Conservation (phyloP, 2,888 invertebrate species). For the Hirtodrosophila trivittata region DNA sequence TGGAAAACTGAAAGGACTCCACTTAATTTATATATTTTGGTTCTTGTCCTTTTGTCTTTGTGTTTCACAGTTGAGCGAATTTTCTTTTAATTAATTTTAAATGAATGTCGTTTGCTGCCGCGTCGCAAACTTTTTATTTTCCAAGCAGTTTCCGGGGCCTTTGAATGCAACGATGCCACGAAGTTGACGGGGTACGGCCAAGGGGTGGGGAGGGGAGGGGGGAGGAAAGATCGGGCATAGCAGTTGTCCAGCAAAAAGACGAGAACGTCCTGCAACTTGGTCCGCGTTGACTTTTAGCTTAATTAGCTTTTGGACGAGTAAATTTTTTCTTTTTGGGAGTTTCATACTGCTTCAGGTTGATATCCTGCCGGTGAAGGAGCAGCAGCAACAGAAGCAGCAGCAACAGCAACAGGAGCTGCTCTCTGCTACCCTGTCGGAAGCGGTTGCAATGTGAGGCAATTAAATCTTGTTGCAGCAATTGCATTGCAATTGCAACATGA, state of each 20-base stretch:
- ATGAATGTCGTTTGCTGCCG: conserved; percentile 77
- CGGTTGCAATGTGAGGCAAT: conserved; percentile 52
- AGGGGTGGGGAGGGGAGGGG: neutral
- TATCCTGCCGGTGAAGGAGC: conserved; percentile 29
- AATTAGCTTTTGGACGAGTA: conserved; percentile 69
- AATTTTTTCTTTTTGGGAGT: conserved; percentile 32
- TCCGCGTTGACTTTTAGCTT: conserved; percentile 72
- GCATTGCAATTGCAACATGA: conserved; percentile 37
- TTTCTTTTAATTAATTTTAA: conserved; percentile 80
- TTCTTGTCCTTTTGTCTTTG: conserved; percentile 71
- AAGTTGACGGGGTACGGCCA: neutral
- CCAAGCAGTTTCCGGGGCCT: conserved; percentile 54
- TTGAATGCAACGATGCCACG: conserved; percentile 30
- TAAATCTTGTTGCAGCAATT: conserved; percentile 45
- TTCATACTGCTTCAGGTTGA: conserved; percentile 29
- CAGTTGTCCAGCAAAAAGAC: conserved; percentile 31
- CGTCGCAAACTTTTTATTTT: conserved; percentile 66
- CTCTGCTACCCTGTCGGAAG: neutral
- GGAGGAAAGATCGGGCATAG: conserved; percentile 1
- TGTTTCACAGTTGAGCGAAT: conserved; percentile 78
- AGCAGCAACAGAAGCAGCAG: conserved; percentile 17
- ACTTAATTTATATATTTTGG: conserved; percentile 63
- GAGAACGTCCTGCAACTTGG: conserved; percentile 29
- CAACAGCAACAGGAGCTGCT: neutral
- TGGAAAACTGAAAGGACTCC: conserved; percentile 30